A percentile compares a stretch with the other conserved stretches of the same genome.
Conservation (phyloP, 2,113 vertebrate species). For the Campylorhamphus procurvoides region DNA sequence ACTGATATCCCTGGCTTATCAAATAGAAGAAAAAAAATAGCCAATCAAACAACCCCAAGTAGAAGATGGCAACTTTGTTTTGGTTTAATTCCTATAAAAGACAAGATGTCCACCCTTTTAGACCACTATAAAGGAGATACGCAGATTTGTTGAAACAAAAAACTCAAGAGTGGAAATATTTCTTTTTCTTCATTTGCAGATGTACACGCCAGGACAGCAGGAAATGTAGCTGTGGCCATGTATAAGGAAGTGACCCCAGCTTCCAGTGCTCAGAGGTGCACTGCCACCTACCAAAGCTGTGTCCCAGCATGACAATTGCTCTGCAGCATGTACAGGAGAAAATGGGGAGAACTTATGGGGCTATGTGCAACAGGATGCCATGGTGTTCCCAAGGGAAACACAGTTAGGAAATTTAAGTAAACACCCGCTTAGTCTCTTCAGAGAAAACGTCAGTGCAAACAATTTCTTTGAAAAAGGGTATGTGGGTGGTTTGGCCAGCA, state of each 20-base stretch:
- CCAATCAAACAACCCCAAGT: background rate
- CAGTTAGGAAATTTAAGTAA: background rate
- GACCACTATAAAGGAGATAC: background rate
- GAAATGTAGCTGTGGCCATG: background rate
- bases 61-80: background rate
- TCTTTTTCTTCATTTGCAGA: background rate
- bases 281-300: background rate
- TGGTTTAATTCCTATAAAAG: background rate
- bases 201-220: background rate
- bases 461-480: background rate
- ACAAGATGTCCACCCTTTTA: background rate
- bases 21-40: background rate
- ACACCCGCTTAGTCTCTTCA: background rate
- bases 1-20: background rate
- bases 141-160: background rate
- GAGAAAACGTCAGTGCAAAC: background rate
- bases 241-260: background rate
- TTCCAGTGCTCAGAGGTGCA: background rate
- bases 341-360: background rate
- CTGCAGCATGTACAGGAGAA: background rate
- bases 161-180: background rate
- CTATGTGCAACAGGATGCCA: background rate
- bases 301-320: fast-evolving
- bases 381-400: background rate
- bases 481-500: conserved; percentile 28